Evolutionary conservation across 1,140 invertebrate genomes (phyloP), one percentile per base, ranked within the genome.

Genomic region (Marisa cornuarietis): DNA sequence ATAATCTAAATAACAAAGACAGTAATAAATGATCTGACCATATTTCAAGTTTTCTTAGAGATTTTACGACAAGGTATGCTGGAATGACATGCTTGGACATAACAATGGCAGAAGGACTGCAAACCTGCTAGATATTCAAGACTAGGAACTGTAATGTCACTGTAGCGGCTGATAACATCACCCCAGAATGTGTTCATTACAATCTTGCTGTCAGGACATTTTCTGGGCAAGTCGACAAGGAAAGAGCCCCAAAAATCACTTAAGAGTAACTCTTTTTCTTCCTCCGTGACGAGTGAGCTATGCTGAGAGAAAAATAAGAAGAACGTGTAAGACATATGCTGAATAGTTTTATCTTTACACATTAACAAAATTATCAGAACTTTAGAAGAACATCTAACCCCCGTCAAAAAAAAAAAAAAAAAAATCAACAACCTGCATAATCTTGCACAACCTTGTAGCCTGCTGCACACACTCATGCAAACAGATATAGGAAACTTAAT

Each of bases 161-260:
- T 92, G 87, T 95, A 92, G 54, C 93, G 93, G 71, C 92, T 92
- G 31, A 95, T 94, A 14, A 95, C 88, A 75, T 92, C 85, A 18
- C 92, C 92, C 95, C 94, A 95, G 13, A 94, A 90, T 6, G 94
- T 94, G 85, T 81, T 86, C 86, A 78, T 88, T 51, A 82, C 78
- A 82, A 24, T 9, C 1, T 63, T 18, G 49, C 42, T 49, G 52
- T 91, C 81, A 87, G 88, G 83, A 93, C 68, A 42, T 13, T n/a
- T 65, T 13, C 52, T 22, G 16, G 31, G 24, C 6, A 58, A 13
- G 58, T 84, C 78, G 51, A 85, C 79, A 72, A 91, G 94, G 86
- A 95, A 95, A 0, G 95, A 95, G 0, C 94, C 95, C 95, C 95
- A 96, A 71, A 90, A 84, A 8, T 92, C 91, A 0, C 95, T 95